Percentiles rank a stretch among this genome's conserved stretches.
Conservation (phyloP, 2,113 vertebrate species). For the Ciconia maguari region DNA sequence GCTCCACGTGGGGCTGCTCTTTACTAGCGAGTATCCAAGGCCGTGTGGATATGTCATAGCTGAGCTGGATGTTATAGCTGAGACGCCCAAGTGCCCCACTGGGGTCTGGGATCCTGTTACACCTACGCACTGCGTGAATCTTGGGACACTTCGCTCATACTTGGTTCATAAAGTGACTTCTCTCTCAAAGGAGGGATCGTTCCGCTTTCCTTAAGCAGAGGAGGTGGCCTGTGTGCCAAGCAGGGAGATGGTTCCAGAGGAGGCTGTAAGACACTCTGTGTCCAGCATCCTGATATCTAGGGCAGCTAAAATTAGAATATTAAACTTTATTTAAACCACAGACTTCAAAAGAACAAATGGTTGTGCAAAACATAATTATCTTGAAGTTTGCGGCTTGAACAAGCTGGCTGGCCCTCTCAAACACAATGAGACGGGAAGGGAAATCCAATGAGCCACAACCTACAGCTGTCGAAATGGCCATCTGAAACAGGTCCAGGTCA, state of each 20-base stretch:
- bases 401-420: neutral
- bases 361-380: neutral
- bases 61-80: neutral
- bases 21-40: accelerated
- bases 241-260: neutral
- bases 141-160: accelerated
- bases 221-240: neutral
- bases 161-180: neutral
- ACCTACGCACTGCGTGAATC: accelerated
- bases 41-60: accelerated
- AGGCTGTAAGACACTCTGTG: accelerated
- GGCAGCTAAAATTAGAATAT: neutral
- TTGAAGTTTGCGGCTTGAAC: neutral
- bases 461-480: neutral
- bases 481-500: too few relatives aligned
- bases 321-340: neutral
- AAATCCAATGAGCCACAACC: neutral
- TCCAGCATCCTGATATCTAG: neutral
- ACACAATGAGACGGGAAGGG: neutral
- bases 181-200: neutral
- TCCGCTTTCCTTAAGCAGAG: neutral
- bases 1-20: accelerated
- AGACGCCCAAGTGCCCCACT: neutral
- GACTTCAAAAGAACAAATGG: neutral
- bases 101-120: neutral